phyloP scores from a whole-genome alignment of 2,888 invertebrate genomes.

The Halictus quadricinctus region DNA sequence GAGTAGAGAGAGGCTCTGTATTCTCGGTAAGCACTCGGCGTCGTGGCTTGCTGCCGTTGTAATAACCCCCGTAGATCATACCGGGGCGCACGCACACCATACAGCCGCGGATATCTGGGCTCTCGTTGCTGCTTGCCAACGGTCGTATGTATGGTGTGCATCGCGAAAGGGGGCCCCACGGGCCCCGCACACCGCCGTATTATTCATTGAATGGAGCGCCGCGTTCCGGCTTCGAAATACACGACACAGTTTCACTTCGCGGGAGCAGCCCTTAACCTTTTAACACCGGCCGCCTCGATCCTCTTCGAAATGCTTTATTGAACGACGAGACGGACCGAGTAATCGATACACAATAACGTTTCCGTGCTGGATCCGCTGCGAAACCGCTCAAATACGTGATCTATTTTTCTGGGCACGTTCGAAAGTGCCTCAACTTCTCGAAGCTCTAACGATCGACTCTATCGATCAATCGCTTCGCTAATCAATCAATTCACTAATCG shows the following conservation, averaged over 20 bases:
- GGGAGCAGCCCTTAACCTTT: conserved; percentile 57
- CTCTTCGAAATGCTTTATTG: conserved; percentile 41
- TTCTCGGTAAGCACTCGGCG: conserved; percentile 68
- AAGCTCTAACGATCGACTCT: not conserved
- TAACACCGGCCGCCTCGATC: conserved; percentile 56
- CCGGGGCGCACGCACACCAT: conserved; percentile 53
- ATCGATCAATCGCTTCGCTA: too few species aligned
- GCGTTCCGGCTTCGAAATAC: conserved; percentile 57
- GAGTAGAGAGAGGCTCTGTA: conserved; percentile 66
- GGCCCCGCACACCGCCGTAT: conserved; percentile 36
- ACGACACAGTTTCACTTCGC: conserved; percentile 60
- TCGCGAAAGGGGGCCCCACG: conserved; percentile 16
- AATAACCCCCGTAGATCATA: conserved; percentile 79
- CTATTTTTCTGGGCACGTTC: not conserved
- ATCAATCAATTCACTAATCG: too few species aligned
- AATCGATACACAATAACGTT: conserved; percentile 35
- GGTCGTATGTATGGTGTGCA: not conserved
- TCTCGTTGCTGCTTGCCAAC: not conserved
- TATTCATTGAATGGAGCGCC: conserved; percentile 62
- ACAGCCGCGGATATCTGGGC: not conserved
- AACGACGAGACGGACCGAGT: conserved; percentile 23
- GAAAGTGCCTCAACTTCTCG: not conserved
- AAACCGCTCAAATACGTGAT: not conserved
- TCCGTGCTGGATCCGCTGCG: not conserved
- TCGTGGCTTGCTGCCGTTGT: conserved; percentile 76